Evolutionary conservation across 2,888 invertebrate species (phyloP).

Genomic region (Noctua janthina): DNA sequence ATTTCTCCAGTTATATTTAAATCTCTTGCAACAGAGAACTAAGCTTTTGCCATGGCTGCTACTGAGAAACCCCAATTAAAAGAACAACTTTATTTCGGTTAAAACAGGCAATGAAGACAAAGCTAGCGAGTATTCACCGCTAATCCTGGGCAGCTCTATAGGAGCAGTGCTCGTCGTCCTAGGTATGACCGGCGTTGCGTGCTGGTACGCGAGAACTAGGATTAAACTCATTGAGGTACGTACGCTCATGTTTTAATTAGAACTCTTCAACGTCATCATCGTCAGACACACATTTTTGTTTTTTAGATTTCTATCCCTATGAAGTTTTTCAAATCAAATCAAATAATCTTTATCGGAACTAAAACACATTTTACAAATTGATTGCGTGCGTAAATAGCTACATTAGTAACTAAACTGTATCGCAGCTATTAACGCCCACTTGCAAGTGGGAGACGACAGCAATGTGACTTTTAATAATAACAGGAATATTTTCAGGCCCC

Average conservation of each 20-base stretch:
- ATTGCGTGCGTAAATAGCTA: no score
- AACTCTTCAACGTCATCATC: no score
- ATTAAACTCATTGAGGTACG: conserved; percentile 6
- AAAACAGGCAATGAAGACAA: not conserved
- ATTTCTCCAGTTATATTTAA: not conserved
- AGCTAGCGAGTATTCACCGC: no score
- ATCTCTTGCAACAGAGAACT: not conserved
- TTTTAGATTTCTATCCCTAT: not conserved
- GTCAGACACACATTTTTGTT: no score
- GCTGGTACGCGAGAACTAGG: not conserved
- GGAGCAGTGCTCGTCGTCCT: conserved; percentile 1
- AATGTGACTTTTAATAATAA: no score
- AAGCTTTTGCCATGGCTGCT: not conserved
- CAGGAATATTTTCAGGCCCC: conserved; percentile 11
- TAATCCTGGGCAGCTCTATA: conserved; percentile 4
- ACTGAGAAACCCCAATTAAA: not conserved
- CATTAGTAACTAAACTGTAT: no score
- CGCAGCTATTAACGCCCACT: no score
- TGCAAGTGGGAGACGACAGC: no score
- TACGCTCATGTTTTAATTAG: no score
- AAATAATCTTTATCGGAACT: no score
- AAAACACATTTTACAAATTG: no score
- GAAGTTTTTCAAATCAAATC: not conserved
- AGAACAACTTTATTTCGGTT: not conserved
- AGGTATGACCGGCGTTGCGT: not conserved